Percentiles rank a stretch among this genome's conserved stretches.
Conservation (phyloP, 1,140 invertebrate species). For the Vollenhovia emeryi region DNA sequence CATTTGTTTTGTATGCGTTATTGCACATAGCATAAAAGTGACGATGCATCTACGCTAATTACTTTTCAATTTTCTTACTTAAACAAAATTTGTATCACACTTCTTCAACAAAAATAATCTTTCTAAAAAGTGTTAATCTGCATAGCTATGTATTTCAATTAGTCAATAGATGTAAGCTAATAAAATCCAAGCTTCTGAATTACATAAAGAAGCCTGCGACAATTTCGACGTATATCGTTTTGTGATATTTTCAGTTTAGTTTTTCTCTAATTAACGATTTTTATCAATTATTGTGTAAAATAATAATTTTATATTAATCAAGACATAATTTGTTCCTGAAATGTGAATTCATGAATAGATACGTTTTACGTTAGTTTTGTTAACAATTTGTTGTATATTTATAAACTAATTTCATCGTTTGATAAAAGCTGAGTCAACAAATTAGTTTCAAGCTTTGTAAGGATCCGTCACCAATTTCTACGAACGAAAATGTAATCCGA, state of each 20-base stretch:
- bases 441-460: not conserved
- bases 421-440: not conserved
- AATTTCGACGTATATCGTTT: not conserved
- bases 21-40: not conserved
- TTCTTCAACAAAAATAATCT: too few species aligned
- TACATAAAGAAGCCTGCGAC: not conserved
- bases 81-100: not conserved
- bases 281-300: not conserved
- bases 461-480: not conserved
- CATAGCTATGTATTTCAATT: not conserved
- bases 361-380: not conserved
- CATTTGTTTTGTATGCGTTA: not conserved
- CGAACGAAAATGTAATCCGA: not conserved
- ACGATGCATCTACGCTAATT: not conserved
- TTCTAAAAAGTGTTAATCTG: not conserved
- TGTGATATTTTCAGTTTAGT: not conserved
- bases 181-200: not conserved
- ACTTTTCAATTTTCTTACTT: not conserved
- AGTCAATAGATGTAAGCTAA: not conserved
- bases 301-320: not conserved
- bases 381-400: not conserved
- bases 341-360: not conserved
- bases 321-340: not conserved
- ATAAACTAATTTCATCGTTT: not conserved
- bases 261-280: not conserved